Evolutionary conservation across 1,140 invertebrate genomes (phyloP).

Genomic region (honey bee (Apis mellifera)): DNA sequence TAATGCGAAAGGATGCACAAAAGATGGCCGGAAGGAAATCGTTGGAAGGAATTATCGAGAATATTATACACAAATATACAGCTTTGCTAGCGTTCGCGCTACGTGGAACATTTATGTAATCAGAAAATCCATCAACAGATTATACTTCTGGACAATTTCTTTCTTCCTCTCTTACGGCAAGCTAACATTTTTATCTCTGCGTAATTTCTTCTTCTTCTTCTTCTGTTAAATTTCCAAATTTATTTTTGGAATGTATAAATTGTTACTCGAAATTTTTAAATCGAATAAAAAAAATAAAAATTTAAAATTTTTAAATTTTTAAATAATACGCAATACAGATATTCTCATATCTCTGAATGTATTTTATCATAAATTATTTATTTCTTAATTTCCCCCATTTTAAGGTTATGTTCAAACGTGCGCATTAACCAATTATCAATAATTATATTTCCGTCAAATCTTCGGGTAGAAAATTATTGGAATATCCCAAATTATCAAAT

Average conservation of each 20-base stretch:
- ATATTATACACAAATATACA: constrained; percentile 40
- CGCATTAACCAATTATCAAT: no score
- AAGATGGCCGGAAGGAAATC: constrained; percentile 17
- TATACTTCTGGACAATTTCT: constrained; percentile 50
- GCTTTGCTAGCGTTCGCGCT: constrained; percentile 21
- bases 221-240: background rate
- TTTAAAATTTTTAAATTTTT: no score
- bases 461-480: background rate
- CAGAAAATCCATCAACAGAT: constrained; percentile 54
- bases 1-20: background rate
- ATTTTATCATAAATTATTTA: no score
- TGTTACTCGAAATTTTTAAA: background rate
- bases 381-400: no score
- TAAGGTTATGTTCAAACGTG: no score
- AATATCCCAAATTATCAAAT: background rate
- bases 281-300: no score
- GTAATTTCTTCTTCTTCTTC: background rate
- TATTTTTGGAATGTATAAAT: background rate
- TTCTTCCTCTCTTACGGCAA: constrained; percentile 35
- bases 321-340: no score
- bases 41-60: constrained; percentile 35
- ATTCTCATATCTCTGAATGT: no score
- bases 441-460: background rate
- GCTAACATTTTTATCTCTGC: background rate
- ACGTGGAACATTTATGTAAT: constrained; percentile 41